phyloP scores from a whole-genome alignment of 2,797 vertebrate species.

The Parotocinclus haroldoi region DNA sequence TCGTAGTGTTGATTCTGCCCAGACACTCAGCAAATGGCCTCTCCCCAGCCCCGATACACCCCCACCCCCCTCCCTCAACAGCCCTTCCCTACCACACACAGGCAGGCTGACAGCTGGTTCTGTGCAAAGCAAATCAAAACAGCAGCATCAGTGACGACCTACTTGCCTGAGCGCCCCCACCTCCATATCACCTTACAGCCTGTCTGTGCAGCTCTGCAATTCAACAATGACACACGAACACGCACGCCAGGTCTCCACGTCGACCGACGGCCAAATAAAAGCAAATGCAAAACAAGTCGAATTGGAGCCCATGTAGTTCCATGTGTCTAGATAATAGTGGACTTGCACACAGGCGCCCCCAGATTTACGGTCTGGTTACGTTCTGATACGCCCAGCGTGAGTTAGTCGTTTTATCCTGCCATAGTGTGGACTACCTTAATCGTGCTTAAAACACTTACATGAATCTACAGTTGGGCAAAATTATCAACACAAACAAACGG shows the following conservation, averaged over 20 bases:
- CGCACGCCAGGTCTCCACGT: constrained; percentile 5
- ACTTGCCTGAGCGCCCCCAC: constrained; percentile 36
- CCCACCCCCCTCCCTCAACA: constrained; percentile 33
- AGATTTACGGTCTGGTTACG: no score
- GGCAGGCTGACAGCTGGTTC: constrained; percentile 75
- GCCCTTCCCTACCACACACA: constrained; percentile 62
- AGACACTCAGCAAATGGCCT: constrained; percentile 70
- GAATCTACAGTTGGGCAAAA: no score
- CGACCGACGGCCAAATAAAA: background rate
- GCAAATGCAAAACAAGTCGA: constrained; percentile 10
- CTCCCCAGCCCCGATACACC: constrained; percentile 56
- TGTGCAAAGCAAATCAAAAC: constrained; percentile 70
- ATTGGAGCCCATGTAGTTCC: no score
- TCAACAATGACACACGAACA: constrained; percentile 38
- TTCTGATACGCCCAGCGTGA: no score
- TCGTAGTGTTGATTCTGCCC: constrained; percentile 56
- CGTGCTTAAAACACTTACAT: no score
- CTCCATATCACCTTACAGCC: constrained; percentile 45
- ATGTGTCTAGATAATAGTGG: no score
- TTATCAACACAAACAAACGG: no score
- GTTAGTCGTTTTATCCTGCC: no score
- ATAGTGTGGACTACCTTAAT: no score
- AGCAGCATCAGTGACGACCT: constrained; percentile 49
- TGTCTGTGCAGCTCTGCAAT: constrained; percentile 36
- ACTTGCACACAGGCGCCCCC: no score